These are phyloP conservation scores for Lamprotornis superbus DNA, from an alignment of 2,113 vertebrate species.

Conservation along the genomic window DNA sequence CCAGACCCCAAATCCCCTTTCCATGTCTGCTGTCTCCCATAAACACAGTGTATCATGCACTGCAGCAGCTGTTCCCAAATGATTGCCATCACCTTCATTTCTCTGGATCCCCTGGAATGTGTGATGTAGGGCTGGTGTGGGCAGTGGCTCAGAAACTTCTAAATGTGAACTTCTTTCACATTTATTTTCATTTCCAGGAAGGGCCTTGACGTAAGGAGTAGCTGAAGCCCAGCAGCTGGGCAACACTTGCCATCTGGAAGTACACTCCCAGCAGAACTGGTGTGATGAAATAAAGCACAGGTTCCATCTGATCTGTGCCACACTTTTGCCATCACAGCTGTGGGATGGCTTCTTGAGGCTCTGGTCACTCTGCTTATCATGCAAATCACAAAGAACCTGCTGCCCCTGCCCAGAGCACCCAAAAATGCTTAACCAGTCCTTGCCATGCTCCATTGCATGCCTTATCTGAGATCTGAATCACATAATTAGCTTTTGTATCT, in stretches of 20 bases:
- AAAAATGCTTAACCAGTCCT: background rate
- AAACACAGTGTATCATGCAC: rapidly evolving
- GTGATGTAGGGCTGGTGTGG: background rate
- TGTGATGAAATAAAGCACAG: background rate
- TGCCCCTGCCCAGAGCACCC: background rate
- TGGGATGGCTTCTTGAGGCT: background rate
- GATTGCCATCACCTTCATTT: background rate
- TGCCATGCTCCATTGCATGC: background rate
- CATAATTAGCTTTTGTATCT: background rate
- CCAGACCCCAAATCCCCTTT: background rate
- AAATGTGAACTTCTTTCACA: too few relatives aligned
- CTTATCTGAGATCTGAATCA: background rate
- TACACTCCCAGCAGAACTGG: background rate
- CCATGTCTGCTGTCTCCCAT: rapidly evolving
- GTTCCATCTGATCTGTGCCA: background rate
- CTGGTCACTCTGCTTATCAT: too few relatives aligned
- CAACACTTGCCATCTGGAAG: background rate
- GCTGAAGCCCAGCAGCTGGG: background rate
- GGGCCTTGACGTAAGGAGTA: background rate
- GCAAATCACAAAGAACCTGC: background rate
- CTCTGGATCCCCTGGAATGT: rapidly evolving
- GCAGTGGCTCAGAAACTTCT: background rate
- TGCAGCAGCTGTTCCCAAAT: background rate
- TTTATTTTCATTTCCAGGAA: background rate
- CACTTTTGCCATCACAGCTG: background rate